phyloP scores from a whole-genome alignment of 2,797 vertebrate genomes.

The Sebastes taczanowskii region DNA sequence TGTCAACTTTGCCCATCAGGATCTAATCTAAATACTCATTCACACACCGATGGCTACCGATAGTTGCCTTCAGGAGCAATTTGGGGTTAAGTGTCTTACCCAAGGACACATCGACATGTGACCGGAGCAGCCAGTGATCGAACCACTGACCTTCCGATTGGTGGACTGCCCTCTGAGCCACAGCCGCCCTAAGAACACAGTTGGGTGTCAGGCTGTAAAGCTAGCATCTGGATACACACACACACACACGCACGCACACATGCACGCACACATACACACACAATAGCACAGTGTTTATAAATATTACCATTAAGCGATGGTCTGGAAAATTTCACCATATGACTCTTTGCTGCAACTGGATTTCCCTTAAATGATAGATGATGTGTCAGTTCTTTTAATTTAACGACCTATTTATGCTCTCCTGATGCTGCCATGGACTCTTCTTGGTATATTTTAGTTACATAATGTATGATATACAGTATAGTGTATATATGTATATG shows the following conservation, averaged over 20 bases:
- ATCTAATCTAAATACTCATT: too few species aligned
- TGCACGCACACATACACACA: neutral
- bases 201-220: constrained; percentile 24
- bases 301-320: constrained; percentile 11
- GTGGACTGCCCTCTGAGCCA: too few species aligned
- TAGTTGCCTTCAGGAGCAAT: too few species aligned
- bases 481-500: neutral
- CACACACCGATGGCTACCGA: too few species aligned
- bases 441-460: neutral
- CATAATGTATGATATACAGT: neutral
- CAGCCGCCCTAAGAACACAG: constrained; percentile 14
- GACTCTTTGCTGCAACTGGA: constrained; percentile 5
- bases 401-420: neutral
- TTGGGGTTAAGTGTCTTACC: too few species aligned
- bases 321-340: constrained; percentile 34
- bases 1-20: too few species aligned
- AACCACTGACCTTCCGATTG: too few species aligned
- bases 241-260: constrained; percentile 18
- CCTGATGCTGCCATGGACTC: neutral
- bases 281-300: constrained; percentile 23
- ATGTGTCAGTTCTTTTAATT: neutral
- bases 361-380: constrained; percentile 12
- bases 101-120: too few species aligned
- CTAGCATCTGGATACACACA: neutral
- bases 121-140: too few species aligned